Conservation (phyloP, 1,140 invertebrate genomes). For the Lanistes nyassanus region DNA sequence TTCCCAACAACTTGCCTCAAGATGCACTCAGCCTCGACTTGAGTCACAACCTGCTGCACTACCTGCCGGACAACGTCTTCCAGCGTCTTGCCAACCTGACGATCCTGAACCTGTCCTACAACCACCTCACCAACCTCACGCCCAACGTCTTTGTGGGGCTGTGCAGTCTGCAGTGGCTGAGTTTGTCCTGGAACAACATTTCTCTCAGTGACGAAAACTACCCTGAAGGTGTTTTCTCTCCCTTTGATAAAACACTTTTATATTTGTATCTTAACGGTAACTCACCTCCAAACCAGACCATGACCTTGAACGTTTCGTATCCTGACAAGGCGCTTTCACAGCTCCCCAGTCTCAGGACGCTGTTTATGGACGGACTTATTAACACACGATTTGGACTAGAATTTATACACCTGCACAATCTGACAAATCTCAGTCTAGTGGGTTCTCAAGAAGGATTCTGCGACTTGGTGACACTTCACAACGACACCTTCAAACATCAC, state of each 20-base stretch:
- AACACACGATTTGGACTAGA: neutral
- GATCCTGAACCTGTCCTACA: conserved; percentile 10
- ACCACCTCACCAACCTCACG: neutral
- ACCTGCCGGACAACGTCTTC: neutral
- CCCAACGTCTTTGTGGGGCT: neutral
- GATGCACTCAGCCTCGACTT: neutral
- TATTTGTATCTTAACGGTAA: neutral
- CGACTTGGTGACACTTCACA: neutral
- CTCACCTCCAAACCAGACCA: neutral
- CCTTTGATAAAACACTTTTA: neutral
- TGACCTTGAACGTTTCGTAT: neutral
- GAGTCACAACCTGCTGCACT: neutral
- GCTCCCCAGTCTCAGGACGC: neutral
- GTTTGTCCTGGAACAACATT: neutral
- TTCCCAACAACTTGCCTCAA: neutral
- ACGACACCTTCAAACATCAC: neutral
- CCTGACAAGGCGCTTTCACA: neutral
- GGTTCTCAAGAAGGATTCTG: neutral
- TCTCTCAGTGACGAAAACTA: neutral
- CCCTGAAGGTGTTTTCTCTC: neutral
- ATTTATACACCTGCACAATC: neutral
- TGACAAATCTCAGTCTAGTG: neutral
- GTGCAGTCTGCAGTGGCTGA: neutral
- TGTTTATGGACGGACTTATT: conserved; percentile 4
- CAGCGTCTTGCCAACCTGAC: neutral